Percentiles rank a stretch among this genome's conserved stretches.
phyloP scores from a whole-genome alignment of 2,797 vertebrate species.

The Myotis findleyi region DNA sequence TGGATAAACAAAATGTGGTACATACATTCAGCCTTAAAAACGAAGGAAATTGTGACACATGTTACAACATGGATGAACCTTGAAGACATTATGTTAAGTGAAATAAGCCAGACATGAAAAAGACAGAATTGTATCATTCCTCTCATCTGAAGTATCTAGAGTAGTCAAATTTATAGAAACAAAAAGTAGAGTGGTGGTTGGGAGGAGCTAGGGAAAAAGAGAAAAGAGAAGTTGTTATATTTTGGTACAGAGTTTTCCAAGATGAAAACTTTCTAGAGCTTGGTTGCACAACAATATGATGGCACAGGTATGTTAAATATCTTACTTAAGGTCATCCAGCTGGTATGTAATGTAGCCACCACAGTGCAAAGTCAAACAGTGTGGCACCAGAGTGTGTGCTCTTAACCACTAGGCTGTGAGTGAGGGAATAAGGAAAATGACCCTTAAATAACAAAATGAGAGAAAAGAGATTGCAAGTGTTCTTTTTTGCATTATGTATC shows the following conservation, averaged over 20 bases:
- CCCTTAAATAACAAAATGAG: not conserved
- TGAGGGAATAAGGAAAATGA: not conserved
- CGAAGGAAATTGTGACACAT: not conserved
- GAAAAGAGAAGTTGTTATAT: not conserved
- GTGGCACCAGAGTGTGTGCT: not conserved
- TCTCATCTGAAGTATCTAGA: not conserved
- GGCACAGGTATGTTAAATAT: not conserved
- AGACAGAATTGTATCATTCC: not conserved
- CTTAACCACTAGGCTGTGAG: not conserved
- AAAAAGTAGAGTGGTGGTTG: not conserved
- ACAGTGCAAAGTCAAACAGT: not conserved
- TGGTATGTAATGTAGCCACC: not conserved
- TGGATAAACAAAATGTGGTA: not conserved
- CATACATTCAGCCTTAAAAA: not conserved
- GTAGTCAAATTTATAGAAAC: not conserved
- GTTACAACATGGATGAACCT: not conserved
- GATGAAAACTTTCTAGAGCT: not conserved
- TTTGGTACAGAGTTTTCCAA: not conserved
- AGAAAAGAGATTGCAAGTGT: not conserved
- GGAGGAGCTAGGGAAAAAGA: not conserved
- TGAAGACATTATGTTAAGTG: not conserved
- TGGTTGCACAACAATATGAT: not conserved
- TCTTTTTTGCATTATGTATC: not conserved
- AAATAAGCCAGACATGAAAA: not conserved
- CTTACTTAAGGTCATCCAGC: too few species aligned